These are phyloP conservation scores for Megalops atlanticus DNA, from an alignment of 2,113 vertebrate species.

Conservation along the genomic window DNA sequence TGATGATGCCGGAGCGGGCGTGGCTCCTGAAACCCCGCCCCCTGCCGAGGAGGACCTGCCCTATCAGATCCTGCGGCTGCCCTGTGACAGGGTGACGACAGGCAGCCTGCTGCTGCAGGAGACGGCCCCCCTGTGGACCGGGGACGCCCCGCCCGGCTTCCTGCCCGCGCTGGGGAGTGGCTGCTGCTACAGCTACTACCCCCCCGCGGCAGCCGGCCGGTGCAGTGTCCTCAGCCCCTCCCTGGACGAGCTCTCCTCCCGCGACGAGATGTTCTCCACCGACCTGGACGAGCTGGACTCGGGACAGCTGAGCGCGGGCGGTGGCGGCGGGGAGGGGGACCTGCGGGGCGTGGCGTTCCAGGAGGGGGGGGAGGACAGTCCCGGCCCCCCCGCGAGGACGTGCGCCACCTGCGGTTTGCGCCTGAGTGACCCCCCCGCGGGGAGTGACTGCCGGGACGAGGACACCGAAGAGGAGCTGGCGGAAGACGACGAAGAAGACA, in stretches of 20 bases:
- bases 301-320: too few species aligned
- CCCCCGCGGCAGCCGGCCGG: slow-evolving; percentile 44
- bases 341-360: background rate
- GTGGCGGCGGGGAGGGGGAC: slow-evolving; percentile 14
- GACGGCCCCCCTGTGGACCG: slow-evolving; percentile 37
- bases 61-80: slow-evolving; percentile 48
- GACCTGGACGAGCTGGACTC: slow-evolving; percentile 51
- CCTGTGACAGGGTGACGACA: slow-evolving; percentile 39
- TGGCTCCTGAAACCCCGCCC: slow-evolving; percentile 26
- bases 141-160: slow-evolving; percentile 31
- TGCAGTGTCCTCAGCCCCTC: slow-evolving; percentile 57
- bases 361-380: slow-evolving; percentile 21
- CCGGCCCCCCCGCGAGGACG: slow-evolving; percentile 25
- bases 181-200: slow-evolving; percentile 46
- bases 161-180: slow-evolving; percentile 37
- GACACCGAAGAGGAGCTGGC: slow-evolving; percentile 11
- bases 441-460: slow-evolving; percentile 6
- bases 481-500: slow-evolving; percentile 34
- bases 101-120: slow-evolving; percentile 43
- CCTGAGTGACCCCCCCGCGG: slow-evolving; percentile 26
- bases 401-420: slow-evolving; percentile 49
- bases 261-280: slow-evolving; percentile 55
- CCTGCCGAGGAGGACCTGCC: slow-evolving; percentile 36
- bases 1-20: slow-evolving; percentile 1
- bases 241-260: slow-evolving; percentile 56